Base-by-base conservation (phyloP, 2,888 invertebrate species). In the Plagodis dolabraria region DNA sequence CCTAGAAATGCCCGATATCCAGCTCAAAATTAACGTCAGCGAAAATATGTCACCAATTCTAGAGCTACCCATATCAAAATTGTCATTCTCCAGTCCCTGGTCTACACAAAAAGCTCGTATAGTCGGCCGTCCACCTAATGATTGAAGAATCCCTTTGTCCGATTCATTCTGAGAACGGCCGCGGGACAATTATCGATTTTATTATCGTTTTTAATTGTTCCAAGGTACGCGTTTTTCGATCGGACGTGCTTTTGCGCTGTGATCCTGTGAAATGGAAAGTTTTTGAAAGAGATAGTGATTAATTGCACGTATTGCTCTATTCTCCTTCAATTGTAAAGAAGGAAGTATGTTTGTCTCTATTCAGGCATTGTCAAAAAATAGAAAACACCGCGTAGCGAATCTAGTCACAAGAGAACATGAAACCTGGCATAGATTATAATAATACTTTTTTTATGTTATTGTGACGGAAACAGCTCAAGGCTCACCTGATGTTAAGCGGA, bases 131-230 rank as follows among this genome's bases (percentile, higher is more conserved):
- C 50, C 51, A 33, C 38, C 51, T 60, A 60, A 60, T 60, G 60
- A 55, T 44, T 8, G n/a, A n/a, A 51, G 60, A 60, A 60, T 60
- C 60, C 55, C 55, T 60, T 60, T 60, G 60, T 60, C 33, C 12
- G 7, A 6, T n/a, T 33, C 44, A 6, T 60, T 60, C 60, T 8
- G 8, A 45, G 60, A 60, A 60, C 8, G 11, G 40, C n/a, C 11
- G 12, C 38, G 11, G 44, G 33, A 60, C 55, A 60, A 60, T 60
- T 60, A 60, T 55, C 60, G 51, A 55, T 55, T 60, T 60, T 60
- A 52, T 55, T 44, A 47, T 51, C 50, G 53, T 60, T 60, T 60
- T 60, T 60, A 60, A 60, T 60, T 60, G 60, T 47, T 38, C 36
- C 10, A 7, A 8, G 40, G 40, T 40, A 5, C 38, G 48, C 36